Base-by-base conservation (phyloP, 2,113 vertebrate genomes). In the Cololabis saira region DNA sequence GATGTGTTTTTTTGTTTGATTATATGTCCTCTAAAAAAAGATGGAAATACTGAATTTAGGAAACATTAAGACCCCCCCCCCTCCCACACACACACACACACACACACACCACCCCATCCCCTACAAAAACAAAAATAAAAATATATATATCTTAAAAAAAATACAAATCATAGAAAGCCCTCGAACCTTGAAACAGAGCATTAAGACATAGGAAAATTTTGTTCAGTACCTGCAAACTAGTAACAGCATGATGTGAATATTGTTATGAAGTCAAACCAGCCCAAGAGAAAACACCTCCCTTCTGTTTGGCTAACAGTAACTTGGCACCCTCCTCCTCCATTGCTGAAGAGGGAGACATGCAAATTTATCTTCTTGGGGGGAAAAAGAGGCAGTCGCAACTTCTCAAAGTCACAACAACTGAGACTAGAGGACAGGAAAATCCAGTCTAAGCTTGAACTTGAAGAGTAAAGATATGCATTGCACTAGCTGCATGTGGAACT, bases 291-390 rank as follows among this genome's bases (percentile, higher is more conserved):
- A 76, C 37, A 52, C 51, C 76, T 67, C 41, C 53, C 40, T 40
- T 64, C 45, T 76, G 57, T 67, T 64, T 57, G 47, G 42, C 30
- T 42, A 74, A 81, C 67, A 79, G 80, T 66, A 27, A 86, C 65
- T 66, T 65, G 57, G 50, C 76, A 69, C 58, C 62, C 82, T 80
- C 82, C 83, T 73, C 68, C 75, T 81, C 24, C 65, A 48, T 27
- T 70, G 63, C 65, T 27, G 55, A 89, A 82, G 89, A 89, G 83
- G 85, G 84, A 86, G 67, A 83, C 75, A 85, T 90, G 87, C 85
- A 91, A 86, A 91, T 90, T 3, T 47, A 42, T 86, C 76, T 74
- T 61, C 71, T 63, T 66, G 44, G 14, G 27, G 42, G 56, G 63
- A 55, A 47, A 70, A 61, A 61, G 79, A 77, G 60, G 79, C 72